Percentiles rank a stretch among this genome's conserved stretches.
phyloP scores from a whole-genome alignment of 2,113 vertebrate genomes.

The Jaculus jaculus region DNA sequence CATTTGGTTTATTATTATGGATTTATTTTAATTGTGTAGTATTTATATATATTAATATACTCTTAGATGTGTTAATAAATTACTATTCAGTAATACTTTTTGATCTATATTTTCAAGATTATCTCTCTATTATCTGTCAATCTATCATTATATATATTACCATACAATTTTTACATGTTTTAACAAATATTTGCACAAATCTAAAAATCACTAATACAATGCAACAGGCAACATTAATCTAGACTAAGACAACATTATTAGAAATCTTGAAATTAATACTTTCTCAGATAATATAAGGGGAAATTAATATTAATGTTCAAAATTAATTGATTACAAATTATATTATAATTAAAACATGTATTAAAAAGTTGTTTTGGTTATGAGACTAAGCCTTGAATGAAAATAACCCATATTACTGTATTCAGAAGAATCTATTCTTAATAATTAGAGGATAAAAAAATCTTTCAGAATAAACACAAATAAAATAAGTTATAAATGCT shows the following conservation, averaged over 20 bases:
- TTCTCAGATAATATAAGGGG: neutral
- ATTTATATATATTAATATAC: neutral
- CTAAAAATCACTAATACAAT: neutral
- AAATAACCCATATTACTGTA: neutral
- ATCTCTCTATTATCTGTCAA: neutral
- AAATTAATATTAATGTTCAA: neutral
- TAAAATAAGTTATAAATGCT: too few relatives aligned
- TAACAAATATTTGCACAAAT: neutral
- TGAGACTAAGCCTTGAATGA: neutral
- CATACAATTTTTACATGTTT: neutral
- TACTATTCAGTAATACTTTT: neutral
- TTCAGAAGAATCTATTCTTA: neutral
- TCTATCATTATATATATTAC: neutral
- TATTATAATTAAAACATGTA: neutral
- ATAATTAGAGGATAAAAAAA: neutral
- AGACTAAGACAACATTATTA: neutral
- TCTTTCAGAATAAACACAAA: too few relatives aligned
- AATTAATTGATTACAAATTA: constrained; percentile 9
- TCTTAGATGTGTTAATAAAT: neutral
- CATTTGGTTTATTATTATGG: neutral
- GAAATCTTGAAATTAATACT: neutral
- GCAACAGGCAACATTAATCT: neutral
- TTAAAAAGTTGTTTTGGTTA: constrained; percentile 3
- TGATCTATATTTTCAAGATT: neutral
- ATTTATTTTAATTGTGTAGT: neutral